Evolutionary conservation across 2,113 vertebrate genomes (phyloP).

Genomic region (Columba janthina): DNA sequence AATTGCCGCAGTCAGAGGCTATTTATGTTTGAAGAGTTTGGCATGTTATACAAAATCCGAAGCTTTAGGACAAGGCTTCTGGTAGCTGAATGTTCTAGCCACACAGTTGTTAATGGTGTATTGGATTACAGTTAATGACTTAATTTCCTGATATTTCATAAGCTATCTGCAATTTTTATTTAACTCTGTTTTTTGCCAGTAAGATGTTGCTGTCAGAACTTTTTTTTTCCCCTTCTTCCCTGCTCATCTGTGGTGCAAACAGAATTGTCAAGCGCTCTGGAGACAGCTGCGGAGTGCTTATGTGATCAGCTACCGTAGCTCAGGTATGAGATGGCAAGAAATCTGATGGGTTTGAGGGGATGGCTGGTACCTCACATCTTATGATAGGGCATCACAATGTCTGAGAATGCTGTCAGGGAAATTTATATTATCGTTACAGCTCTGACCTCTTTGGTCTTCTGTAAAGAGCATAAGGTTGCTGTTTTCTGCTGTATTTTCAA

Average conservation of each 20-base stretch:
- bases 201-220: neutral
- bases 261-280: neutral
- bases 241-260: neutral
- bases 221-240: neutral
- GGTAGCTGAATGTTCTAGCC: neutral
- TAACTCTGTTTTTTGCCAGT: neutral
- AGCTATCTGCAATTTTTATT: neutral
- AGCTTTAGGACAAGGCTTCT: neutral
- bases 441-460: neutral
- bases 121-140: neutral
- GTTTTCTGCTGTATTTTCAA: neutral
- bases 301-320: neutral
- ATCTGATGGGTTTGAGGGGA: neutral
- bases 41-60: neutral
- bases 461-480: neutral
- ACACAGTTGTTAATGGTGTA: neutral
- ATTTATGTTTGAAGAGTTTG: neutral
- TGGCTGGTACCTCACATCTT: neutral
- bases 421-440: neutral
- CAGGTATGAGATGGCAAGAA: neutral
- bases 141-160: constrained; percentile 23
- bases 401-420: neutral
- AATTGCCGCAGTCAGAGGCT: neutral
- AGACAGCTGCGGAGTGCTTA: neutral
- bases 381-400: neutral